Evolutionary conservation across 2,888 invertebrate species (phyloP).

Genomic region (Marronus borbonicus): DNA sequence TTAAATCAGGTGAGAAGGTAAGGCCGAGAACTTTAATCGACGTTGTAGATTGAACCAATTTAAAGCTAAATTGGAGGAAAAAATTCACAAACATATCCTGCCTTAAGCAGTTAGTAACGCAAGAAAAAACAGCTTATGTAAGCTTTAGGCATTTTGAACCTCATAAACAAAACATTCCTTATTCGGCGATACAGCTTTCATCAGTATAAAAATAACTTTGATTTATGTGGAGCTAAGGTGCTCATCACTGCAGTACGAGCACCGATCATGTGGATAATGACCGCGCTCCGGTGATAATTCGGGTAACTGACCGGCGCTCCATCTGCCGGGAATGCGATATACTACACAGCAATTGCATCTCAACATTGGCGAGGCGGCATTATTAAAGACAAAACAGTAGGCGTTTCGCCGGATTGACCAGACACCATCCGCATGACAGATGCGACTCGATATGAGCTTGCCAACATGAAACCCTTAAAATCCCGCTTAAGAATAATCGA

Average conservation of each 20-base stretch:
- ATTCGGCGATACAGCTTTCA: not conserved
- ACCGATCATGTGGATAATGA: slow-evolving; percentile 8
- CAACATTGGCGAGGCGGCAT: not conserved
- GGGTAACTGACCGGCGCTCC: slow-evolving; percentile 4
- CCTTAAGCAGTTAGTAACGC: no score
- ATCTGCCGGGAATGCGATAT: not conserved
- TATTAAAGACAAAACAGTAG: slow-evolving; percentile 9
- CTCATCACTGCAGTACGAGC: not conserved
- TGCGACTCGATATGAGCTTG: not conserved
- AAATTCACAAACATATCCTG: no score
- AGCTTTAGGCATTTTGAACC: no score
- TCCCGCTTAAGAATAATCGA: not conserved
- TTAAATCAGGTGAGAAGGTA: no score
- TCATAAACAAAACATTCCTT: not conserved
- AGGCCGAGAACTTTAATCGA: no score
- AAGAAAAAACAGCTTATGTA: no score
- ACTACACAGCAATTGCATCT: not conserved
- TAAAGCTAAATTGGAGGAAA: no score
- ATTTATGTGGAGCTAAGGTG: not conserved
- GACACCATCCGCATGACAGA: not conserved
- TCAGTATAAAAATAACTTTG: not conserved
- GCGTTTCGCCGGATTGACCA: slow-evolving; percentile 4
- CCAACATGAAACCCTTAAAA: slow-evolving; percentile 9
- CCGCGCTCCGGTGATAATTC: slow-evolving; percentile 4
- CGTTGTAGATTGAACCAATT: no score